Evolutionary conservation across 2,113 vertebrate genomes (phyloP).

Genomic region (Ptyas mucosa): DNA sequence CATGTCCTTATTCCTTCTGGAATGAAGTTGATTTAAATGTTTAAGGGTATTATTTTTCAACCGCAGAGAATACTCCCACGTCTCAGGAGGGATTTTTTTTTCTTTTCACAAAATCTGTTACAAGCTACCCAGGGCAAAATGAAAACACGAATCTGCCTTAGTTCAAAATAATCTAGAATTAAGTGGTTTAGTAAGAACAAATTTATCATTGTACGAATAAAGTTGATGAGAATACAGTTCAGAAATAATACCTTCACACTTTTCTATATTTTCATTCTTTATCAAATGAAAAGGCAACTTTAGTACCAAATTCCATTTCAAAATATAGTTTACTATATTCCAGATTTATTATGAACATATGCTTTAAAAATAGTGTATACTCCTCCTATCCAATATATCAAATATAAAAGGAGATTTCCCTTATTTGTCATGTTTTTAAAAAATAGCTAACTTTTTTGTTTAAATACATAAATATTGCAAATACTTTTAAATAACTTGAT

Average conservation of each 20-base stretch:
- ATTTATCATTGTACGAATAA: background rate
- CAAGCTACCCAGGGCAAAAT: background rate
- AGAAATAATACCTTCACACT: background rate
- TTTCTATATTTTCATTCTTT: slow-evolving; percentile 13
- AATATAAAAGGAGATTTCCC: background rate
- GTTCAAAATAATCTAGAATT: background rate
- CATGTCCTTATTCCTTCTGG: background rate
- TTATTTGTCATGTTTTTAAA: background rate
- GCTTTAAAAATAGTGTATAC: background rate
- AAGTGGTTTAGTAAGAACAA: background rate
- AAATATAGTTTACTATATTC: background rate
- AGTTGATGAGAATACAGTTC: background rate
- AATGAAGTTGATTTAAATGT: slow-evolving; percentile 1
- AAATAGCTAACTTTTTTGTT: background rate
- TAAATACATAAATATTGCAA: background rate
- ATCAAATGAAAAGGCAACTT: background rate
- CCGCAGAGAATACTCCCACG: background rate
- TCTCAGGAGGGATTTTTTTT: background rate
- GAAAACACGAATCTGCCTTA: background rate
- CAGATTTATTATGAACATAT: background rate
- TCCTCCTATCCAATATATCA: background rate
- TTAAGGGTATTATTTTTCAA: background rate
- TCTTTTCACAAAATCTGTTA: background rate
- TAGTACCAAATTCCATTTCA: background rate
- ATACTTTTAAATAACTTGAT: background rate